A percentile compares a stretch with the other conserved stretches of the same genome.
These are phyloP conservation scores for Sebastes hopkinsi DNA, from an alignment of 2,797 vertebrate genomes.

Conservation along the genomic window DNA sequence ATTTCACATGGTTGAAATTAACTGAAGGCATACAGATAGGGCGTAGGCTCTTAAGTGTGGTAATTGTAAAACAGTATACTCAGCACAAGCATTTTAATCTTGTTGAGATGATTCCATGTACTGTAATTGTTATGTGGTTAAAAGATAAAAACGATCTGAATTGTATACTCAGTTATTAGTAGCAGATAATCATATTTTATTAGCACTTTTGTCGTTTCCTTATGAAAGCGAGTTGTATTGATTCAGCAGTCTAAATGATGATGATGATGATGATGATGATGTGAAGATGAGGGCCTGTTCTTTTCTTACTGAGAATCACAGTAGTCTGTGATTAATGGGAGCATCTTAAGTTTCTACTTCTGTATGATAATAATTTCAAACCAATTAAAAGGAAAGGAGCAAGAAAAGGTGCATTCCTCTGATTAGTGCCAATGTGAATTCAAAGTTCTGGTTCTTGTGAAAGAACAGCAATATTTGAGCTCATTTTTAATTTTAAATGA, in stretches of 20 bases:
- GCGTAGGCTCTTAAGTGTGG: background rate
- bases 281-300: background rate
- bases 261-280: background rate
- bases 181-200: conserved; percentile 32
- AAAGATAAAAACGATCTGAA: background rate
- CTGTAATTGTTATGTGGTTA: conserved; percentile 28
- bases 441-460: background rate
- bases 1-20: background rate
- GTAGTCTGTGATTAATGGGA: background rate
- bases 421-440: conserved; percentile 33
- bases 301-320: background rate
- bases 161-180: conserved; percentile 13
- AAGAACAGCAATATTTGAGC: background rate
- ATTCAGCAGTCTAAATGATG: conserved; percentile 6
- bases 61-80: conserved; percentile 13
- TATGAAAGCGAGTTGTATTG: conserved; percentile 11
- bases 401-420: background rate
- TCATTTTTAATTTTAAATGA: background rate
- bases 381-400: background rate
- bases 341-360: conserved; percentile 11
- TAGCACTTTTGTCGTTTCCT: conserved; percentile 43
- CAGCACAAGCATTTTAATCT: conserved; percentile 1
- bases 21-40: background rate
- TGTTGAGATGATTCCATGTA: conserved; percentile 12
- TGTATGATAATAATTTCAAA: background rate